Conservation (phyloP, 2,113 vertebrate species). For the Poeciliopsis prolifica region DNA sequence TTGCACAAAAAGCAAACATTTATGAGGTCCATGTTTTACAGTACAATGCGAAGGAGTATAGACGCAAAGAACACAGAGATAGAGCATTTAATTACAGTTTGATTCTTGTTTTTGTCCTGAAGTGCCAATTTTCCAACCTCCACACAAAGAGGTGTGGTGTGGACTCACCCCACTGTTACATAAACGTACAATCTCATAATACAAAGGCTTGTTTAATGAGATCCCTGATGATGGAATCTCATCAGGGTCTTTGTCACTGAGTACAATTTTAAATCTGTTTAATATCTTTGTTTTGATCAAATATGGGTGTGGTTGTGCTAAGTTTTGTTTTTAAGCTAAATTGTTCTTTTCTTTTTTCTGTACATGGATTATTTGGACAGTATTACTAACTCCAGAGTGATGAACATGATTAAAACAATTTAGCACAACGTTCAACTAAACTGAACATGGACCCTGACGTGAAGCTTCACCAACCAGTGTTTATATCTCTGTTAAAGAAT, state of each 20-base stretch:
- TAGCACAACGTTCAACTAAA: background rate
- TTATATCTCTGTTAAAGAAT: background rate
- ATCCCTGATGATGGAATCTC: constrained; percentile 9
- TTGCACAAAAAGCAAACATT: constrained; percentile 19
- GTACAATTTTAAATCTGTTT: constrained; percentile 21
- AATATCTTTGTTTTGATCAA: constrained; percentile 24
- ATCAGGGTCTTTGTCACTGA: constrained; percentile 5
- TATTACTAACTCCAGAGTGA: constrained; percentile 25
- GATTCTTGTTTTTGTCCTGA: constrained; percentile 19
- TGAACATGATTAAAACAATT: constrained; percentile 30
- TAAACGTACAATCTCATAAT: constrained; percentile 4
- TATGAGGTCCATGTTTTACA: background rate
- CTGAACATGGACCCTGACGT: background rate
- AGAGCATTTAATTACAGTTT: constrained; percentile 8
- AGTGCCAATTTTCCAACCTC: constrained; percentile 35
- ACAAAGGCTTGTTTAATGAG: background rate
- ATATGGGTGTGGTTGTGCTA: constrained; percentile 10
- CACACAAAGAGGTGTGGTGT: constrained; percentile 11
- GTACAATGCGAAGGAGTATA: constrained; percentile 3
- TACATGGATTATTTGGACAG: constrained; percentile 25
- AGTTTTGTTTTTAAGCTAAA: background rate
- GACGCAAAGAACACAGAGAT: constrained; percentile 2
- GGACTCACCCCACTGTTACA: constrained; percentile 30
- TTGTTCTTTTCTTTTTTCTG: constrained; percentile 21
- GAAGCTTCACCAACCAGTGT: constrained; percentile 11